Evolutionary conservation across 2,797 vertebrate species (phyloP).

Genomic region (Menidia menidia): DNA sequence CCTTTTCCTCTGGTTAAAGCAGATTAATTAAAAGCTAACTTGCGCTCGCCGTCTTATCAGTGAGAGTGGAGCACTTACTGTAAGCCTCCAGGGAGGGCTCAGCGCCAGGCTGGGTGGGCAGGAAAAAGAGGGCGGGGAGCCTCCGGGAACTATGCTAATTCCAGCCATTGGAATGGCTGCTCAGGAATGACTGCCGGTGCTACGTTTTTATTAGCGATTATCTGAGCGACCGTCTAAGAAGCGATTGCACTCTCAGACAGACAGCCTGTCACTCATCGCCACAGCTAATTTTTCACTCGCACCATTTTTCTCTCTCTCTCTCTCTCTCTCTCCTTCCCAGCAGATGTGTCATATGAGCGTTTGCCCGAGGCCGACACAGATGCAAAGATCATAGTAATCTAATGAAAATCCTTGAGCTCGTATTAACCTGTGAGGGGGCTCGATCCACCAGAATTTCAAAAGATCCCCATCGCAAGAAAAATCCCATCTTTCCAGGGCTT

Average conservation of each 20-base stretch:
- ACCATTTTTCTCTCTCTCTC: background rate
- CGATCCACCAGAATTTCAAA: background rate
- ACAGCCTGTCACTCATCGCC: constrained; percentile 44
- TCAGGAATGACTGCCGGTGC: constrained; percentile 47
- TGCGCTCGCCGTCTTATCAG: constrained; percentile 64
- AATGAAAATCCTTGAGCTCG: constrained; percentile 35
- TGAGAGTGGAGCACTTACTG: constrained; percentile 72
- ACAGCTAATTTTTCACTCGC: constrained; percentile 31
- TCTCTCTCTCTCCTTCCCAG: background rate
- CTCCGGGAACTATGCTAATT: constrained; percentile 69
- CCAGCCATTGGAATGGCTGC: constrained; percentile 54
- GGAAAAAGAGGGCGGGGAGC: constrained; percentile 30
- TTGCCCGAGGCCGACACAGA: constrained; percentile 13
- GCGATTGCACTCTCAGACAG: constrained; percentile 33
- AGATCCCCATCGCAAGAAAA: background rate
- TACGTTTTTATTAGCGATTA: constrained; percentile 47
- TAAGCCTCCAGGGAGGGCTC: constrained; percentile 63
- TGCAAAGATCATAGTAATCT: constrained; percentile 17
- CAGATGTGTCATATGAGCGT: constrained; percentile 16
- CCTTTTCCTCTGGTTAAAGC: constrained; percentile 54
- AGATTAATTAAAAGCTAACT: constrained; percentile 80
- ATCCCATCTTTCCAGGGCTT: background rate
- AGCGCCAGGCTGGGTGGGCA: constrained; percentile 44
- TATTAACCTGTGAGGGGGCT: background rate
- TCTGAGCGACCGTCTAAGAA: constrained; percentile 43